Evolutionary conservation across 2,888 invertebrate species (phyloP), one percentile per base, ranked within the genome.

Genomic region (Nomada ferruginata): DNA sequence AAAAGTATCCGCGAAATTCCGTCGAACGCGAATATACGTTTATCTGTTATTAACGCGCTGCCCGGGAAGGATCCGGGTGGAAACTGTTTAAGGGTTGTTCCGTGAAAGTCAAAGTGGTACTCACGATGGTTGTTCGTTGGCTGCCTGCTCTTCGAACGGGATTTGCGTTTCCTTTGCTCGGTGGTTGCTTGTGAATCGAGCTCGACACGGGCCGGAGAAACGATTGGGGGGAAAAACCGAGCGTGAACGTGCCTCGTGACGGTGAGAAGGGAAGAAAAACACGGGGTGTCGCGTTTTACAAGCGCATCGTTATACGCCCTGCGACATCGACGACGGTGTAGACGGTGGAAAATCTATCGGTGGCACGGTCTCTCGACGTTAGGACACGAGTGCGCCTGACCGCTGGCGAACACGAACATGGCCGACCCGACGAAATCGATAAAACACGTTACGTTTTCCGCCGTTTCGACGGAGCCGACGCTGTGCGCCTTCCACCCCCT

Each of bases 381-480:
- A 83, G 89, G 86, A 87, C 79, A 85, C 87, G 87, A 91, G 90
- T 91, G 91, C 91, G 91, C 91, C 91, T 91, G 91, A 91, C 89
- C 88, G 82, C 20, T 88, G 83, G 83, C 85, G 70, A 76, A 85
- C 79, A 85, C 84, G 84, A 91, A 91, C 87, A 91, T 91, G 92
- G 92, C 91, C 87, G 77, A 79, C 86, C 72, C 82, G 65, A 84
- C 89, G 83, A 90, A 78, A 92, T 92, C 92, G 92, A 92, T 92
- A 92, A 91, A 91, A 92, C 90, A 89, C 91, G 91, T 91, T 92
- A 91, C 91, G 90, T 91, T 92, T 91, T 90, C 90, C 91, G 86
- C 89, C 89, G 90, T 85, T 85, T 76, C 89, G 87, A 87, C 88
- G 87, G 84, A 84, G 85, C 76, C 85, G 89, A 85, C 86, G 87